Percentiles rank a stretch among this genome's conserved stretches.
phyloP scores from a whole-genome alignment of 1,140 invertebrate species.

The Pararge aegeria region DNA sequence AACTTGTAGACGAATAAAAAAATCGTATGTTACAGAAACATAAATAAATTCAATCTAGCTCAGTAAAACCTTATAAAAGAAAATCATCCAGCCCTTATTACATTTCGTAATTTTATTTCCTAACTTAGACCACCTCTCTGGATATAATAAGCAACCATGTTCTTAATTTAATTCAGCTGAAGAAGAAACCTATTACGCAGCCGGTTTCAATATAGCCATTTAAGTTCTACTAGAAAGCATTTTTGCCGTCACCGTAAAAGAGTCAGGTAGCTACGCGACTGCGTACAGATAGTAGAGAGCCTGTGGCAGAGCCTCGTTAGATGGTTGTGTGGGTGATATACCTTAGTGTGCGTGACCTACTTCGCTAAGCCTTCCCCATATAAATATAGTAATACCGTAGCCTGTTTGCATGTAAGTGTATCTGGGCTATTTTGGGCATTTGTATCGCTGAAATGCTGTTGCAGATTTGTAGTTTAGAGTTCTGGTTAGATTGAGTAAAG shows the following conservation, averaged over 20 bases:
- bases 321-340: conserved; percentile 27
- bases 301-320: conserved; percentile 1
- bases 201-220: conserved; percentile 15
- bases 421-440: background rate
- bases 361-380: conserved; percentile 27
- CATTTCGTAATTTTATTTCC: background rate
- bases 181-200: conserved; percentile 11
- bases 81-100: background rate
- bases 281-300: conserved; percentile 21
- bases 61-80: background rate
- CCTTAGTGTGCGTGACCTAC: conserved; percentile 47
- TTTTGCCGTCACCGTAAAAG: conserved; percentile 15
- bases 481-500: too few species aligned
- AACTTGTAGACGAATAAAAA: too few species aligned
- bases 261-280: conserved; percentile 25
- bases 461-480: background rate
- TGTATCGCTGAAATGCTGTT: background rate
- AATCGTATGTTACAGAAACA: too few species aligned
- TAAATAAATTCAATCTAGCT: too few species aligned
- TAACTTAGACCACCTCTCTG: background rate
- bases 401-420: background rate
- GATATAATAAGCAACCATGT: conserved; percentile 1
- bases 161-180: conserved; percentile 9
- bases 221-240: conserved; percentile 2
- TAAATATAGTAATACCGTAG: conserved; percentile 18